Evolutionary conservation across 2,888 invertebrate genomes (phyloP).

Genomic region (Archips xylosteana): DNA sequence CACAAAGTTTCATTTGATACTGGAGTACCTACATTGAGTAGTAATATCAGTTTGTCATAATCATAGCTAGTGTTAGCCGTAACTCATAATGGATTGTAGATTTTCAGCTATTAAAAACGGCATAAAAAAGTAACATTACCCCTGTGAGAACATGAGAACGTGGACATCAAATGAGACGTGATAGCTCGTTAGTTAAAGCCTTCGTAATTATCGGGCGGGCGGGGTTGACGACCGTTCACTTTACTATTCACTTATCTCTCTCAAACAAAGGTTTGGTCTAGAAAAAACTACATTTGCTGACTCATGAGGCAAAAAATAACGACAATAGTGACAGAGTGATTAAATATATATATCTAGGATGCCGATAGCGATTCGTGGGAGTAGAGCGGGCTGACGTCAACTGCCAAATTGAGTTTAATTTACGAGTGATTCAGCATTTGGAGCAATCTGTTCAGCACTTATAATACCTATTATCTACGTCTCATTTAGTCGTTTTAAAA

Average conservation of each 20-base stretch:
- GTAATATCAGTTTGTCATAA: neutral
- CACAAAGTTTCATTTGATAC: neutral
- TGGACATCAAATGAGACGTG: constrained; percentile 51
- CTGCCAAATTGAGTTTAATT: constrained; percentile 32
- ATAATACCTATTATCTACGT: neutral
- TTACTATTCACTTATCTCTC: constrained; percentile 78
- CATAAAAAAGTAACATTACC: constrained; percentile 34
- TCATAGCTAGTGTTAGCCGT: neutral
- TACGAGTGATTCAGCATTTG: constrained; percentile 37
- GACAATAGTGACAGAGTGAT: constrained; percentile 76
- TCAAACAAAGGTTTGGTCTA: constrained; percentile 72
- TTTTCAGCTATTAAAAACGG: constrained; percentile 21
- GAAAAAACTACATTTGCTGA: constrained; percentile 73
- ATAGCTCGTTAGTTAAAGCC: constrained; percentile 69
- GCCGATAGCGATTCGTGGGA: constrained; percentile 32
- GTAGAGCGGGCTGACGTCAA: constrained; percentile 34
- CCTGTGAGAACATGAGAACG: constrained; percentile 32
- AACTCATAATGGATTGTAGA: neutral
- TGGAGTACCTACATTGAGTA: neutral
- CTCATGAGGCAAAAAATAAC: constrained; percentile 66
- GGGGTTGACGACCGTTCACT: constrained; percentile 75
- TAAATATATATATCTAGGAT: constrained; percentile 62
- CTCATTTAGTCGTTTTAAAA: neutral
- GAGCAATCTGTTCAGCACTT: constrained; percentile 26
- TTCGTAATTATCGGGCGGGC: constrained; percentile 68